phyloP scores from a whole-genome alignment of 2,113 vertebrate genomes.

The Protobothrops flavoviridis region DNA sequence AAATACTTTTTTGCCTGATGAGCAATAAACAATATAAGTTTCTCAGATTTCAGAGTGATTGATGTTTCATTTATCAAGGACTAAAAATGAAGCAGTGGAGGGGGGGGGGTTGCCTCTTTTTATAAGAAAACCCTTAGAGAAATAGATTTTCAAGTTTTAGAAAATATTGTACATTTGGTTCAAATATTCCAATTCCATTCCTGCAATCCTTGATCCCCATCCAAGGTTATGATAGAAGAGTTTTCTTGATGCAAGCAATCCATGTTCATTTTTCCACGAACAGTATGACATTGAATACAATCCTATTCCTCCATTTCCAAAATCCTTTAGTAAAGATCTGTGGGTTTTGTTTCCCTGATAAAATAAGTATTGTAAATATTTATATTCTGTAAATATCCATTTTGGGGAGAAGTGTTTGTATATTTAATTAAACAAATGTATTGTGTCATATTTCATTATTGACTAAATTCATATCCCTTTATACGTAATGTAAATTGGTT shows the following conservation, averaged over 20 bases:
- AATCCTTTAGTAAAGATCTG: slow-evolving; percentile 2
- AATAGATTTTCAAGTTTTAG: background rate
- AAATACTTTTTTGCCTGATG: background rate
- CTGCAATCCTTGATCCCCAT: background rate
- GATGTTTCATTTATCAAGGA: background rate
- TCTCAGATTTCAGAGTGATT: background rate
- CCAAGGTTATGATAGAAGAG: background rate
- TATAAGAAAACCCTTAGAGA: background rate
- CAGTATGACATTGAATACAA: background rate
- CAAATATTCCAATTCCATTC: background rate
- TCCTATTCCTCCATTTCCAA: background rate
- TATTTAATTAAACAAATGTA: background rate
- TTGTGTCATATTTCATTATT: background rate
- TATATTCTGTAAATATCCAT: background rate
- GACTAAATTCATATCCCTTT: slow-evolving; percentile 11
- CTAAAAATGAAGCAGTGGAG: background rate
- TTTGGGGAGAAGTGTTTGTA: background rate
- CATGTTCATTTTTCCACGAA: background rate
- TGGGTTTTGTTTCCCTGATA: background rate
- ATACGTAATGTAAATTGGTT: slow-evolving; percentile 1
- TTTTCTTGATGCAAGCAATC: background rate
- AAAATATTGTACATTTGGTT: background rate
- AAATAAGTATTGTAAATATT: background rate
- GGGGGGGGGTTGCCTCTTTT: background rate
- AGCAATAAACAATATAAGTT: background rate